Conservation (phyloP, 2,113 vertebrate species). For the Laticauda laticaudata region DNA sequence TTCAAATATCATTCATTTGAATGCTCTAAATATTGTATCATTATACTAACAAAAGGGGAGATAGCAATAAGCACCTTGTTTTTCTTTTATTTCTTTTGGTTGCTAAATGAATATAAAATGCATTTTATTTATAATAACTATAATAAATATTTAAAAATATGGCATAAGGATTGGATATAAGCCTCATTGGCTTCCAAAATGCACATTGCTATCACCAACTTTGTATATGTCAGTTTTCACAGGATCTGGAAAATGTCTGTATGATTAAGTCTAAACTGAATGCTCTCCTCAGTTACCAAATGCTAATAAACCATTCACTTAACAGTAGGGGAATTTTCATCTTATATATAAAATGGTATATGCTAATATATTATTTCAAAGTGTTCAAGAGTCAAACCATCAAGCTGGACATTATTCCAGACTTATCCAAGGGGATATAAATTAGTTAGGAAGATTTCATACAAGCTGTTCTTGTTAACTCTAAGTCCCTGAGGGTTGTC, state of each 20-base stretch:
- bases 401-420: slow-evolving; percentile 42
- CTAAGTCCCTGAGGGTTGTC: slow-evolving; percentile 40
- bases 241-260: slow-evolving; percentile 27
- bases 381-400: slow-evolving; percentile 40
- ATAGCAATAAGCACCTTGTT: not conserved
- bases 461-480: slow-evolving; percentile 51
- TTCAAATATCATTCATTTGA: not conserved
- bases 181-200: slow-evolving; percentile 40
- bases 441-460: not conserved
- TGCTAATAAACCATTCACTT: slow-evolving; percentile 43
- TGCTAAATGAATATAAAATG: slow-evolving; percentile 37
- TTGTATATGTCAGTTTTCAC: slow-evolving; percentile 28
- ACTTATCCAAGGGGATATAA: slow-evolving; percentile 36
- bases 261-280: slow-evolving; percentile 57
- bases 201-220: slow-evolving; percentile 30
- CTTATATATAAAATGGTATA: slow-evolving; percentile 17
- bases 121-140: slow-evolving; percentile 34
- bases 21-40: not conserved
- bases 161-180: slow-evolving; percentile 44
- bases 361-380: slow-evolving; percentile 23
- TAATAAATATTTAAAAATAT: slow-evolving; percentile 9
- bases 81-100: not conserved
- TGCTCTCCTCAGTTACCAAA: slow-evolving; percentile 41
- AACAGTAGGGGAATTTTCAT: slow-evolving; percentile 13
- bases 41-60: not conserved